Percentiles rank a stretch among this genome's conserved stretches.
Evolutionary conservation across 2,113 vertebrate species (phyloP).

Genomic region (Pseudorectes ferrugineus): DNA sequence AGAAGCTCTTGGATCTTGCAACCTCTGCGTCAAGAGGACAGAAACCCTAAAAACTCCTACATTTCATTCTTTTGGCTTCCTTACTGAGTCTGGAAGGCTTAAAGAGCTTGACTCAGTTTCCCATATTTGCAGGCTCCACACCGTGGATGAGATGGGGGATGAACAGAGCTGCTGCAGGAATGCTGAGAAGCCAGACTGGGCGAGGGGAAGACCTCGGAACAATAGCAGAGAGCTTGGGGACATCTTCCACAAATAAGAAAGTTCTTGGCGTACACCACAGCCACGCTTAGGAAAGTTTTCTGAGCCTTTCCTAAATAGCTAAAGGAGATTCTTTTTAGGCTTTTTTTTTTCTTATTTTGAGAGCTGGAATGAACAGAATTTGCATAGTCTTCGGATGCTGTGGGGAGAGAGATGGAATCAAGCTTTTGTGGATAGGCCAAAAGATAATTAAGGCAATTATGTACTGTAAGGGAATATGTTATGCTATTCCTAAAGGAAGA

Average conservation of each 20-base stretch:
- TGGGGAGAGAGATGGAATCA: background rate
- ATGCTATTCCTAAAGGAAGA: constrained; percentile 6
- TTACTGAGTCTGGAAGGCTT: background rate
- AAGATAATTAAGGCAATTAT: constrained; percentile 49
- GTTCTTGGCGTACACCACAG: constrained; percentile 5
- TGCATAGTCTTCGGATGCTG: background rate
- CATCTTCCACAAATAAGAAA: constrained; percentile 43
- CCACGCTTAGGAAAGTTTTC: background rate
- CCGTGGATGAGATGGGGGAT: background rate
- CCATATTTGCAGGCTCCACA: background rate
- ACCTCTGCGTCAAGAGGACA: background rate
- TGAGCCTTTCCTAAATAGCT: constrained; percentile 27
- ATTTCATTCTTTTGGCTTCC: background rate
- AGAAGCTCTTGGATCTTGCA: background rate
- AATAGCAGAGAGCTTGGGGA: constrained; percentile 37
- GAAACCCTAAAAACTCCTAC: background rate
- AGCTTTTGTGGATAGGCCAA: background rate
- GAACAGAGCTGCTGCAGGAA: background rate
- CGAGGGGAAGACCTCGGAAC: background rate
- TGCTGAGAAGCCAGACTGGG: background rate
- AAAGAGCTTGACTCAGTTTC: background rate
- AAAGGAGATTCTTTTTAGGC: background rate
- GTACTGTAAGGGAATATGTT: background rate
- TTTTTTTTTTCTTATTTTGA: background rate
- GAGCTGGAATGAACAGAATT: background rate